These are phyloP conservation scores for Takifugu flavidus DNA, from an alignment of 2,113 vertebrate genomes.

Conservation along the genomic window DNA sequence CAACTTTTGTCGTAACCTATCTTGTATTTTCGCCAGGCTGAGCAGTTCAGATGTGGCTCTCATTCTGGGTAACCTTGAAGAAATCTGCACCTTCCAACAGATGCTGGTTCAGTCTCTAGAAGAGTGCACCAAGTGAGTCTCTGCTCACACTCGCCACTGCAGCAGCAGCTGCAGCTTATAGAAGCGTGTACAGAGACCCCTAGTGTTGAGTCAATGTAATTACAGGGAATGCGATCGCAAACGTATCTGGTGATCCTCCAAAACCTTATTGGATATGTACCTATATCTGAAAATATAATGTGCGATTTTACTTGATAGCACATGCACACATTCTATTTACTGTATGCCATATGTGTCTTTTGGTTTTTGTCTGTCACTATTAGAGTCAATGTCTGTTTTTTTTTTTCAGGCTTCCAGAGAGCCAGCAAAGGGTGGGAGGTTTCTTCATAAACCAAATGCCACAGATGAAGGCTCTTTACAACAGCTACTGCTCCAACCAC, in stretches of 20 bases:
- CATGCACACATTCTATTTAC: not conserved
- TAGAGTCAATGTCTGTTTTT: conserved; percentile 1
- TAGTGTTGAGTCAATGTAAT: conserved; percentile 36
- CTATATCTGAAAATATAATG: not conserved
- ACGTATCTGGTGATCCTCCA: not conserved
- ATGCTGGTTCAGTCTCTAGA: conserved; percentile 95
- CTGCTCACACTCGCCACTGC: conserved; percentile 26
- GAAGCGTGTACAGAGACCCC: conserved; percentile 46
- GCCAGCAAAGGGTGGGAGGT: conserved; percentile 89
- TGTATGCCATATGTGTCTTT: not conserved
- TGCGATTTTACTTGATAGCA: not conserved
- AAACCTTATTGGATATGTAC: not conserved
- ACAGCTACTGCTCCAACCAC: conserved; percentile 94
- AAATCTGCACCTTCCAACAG: conserved; percentile 97
- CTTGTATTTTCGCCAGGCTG: conserved; percentile 72
- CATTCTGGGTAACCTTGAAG: conserved; percentile 94
- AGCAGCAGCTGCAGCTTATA: conserved; percentile 25
- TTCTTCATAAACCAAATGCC: conserved; percentile 95
- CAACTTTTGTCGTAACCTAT: not conserved
- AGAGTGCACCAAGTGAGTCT: conserved; percentile 94
- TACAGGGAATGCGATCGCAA: conserved; percentile 6
- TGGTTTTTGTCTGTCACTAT: not conserved
- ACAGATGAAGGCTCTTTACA: conserved; percentile 90
- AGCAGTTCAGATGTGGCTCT: conserved; percentile 79
- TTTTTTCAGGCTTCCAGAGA: conserved; percentile 85